Evolutionary conservation across 2,888 invertebrate genomes (phyloP).

Genomic region (Cheilosia scutellata): DNA sequence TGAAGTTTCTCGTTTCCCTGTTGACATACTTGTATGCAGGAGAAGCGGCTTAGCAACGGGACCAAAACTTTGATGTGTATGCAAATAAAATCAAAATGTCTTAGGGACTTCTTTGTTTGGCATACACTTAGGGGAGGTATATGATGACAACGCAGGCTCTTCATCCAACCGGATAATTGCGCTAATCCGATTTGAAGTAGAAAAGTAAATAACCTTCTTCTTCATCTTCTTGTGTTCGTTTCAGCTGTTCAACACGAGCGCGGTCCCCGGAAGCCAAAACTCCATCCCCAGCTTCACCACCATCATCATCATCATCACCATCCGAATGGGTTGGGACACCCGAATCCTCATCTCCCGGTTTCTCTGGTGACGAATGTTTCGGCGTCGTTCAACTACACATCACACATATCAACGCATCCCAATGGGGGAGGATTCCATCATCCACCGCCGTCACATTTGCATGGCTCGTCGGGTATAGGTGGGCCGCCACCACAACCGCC

Average conservation of each 20-base stretch:
- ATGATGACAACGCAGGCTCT: constrained; percentile 39
- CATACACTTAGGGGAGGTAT: constrained; percentile 39
- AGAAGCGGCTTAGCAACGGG: constrained; percentile 3
- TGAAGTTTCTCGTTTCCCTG: constrained; percentile 60
- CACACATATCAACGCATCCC: constrained; percentile 82
- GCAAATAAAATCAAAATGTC: constrained; percentile 74
- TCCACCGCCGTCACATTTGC: constrained; percentile 75
- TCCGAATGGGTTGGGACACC: constrained; percentile 76
- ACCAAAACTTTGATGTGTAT: constrained; percentile 70
- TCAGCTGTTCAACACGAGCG: constrained; percentile 98
- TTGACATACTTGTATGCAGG: constrained; percentile 35
- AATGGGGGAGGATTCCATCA: constrained; percentile 80
- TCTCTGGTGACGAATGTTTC: constrained; percentile 84
- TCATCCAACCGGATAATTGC: constrained; percentile 83
- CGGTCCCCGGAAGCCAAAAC: constrained; percentile 96
- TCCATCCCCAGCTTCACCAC: constrained; percentile 86
- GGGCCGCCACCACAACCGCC: constrained; percentile 79
- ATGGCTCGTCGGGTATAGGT: constrained; percentile 77
- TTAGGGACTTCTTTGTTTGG: constrained; percentile 68
- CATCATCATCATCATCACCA: constrained; percentile 82
- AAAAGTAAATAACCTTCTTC: constrained; percentile 80
- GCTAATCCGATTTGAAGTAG: constrained; percentile 83
- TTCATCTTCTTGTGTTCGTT: constrained; percentile 77
- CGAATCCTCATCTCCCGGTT: constrained; percentile 81
- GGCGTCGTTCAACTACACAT: constrained; percentile 84